These are phyloP conservation scores for Pristionchus mayeri DNA, from an alignment of 2,888 invertebrate genomes.

Conservation along the genomic window DNA sequence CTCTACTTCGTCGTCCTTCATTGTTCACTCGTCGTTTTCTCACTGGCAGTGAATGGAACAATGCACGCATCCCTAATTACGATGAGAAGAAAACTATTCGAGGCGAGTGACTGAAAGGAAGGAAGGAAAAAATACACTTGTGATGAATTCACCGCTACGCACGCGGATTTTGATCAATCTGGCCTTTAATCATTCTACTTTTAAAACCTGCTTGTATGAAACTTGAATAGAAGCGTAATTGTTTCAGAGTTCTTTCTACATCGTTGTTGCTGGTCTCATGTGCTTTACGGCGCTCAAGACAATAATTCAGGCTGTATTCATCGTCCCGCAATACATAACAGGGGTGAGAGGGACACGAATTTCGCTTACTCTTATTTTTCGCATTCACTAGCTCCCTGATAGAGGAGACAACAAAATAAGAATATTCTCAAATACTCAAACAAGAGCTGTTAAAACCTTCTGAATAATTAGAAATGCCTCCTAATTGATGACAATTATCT, in stretches of 20 bases:
- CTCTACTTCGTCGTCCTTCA: neutral
- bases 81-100: slow-evolving; percentile 12
- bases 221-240: too few species aligned
- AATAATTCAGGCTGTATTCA: slow-evolving; percentile 2
- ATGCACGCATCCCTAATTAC: slow-evolving; percentile 2
- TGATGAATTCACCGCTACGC: too few species aligned
- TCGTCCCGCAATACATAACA: slow-evolving; percentile 18
- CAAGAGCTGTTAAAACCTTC: too few species aligned
- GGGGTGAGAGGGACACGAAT: neutral
- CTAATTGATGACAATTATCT: too few species aligned
- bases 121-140: neutral
- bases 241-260: slow-evolving; percentile 14
- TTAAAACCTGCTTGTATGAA: too few species aligned
- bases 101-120: neutral
- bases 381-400: too few species aligned
- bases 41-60: neutral
- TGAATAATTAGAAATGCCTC: too few species aligned
- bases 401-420: neutral
- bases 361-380: too few species aligned
- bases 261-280: slow-evolving; percentile 21
- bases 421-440: neutral
- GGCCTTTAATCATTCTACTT: too few species aligned
- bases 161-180: too few species aligned
- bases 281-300: slow-evolving; percentile 10
- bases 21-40: neutral